Evolutionary conservation across 2,797 vertebrate genomes (phyloP), one percentile per base, ranked within the genome.

Genomic region (Protosalanx chinensis): DNA sequence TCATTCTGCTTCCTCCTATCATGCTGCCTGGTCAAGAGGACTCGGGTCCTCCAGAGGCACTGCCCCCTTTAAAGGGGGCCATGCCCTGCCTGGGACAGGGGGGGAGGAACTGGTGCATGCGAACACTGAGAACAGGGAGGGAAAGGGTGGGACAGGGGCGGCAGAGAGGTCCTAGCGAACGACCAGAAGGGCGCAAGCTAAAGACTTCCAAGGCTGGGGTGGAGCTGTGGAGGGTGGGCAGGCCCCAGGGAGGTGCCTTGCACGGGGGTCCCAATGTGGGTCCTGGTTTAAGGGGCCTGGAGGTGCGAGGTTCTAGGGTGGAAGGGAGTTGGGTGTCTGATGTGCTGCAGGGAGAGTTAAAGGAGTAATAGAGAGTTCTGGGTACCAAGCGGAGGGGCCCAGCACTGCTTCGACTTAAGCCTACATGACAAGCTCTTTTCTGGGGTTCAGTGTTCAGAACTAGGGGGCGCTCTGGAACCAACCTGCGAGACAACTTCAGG

Each of bases 201-300:
- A 81, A 74, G 29, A 84, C 67, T 57, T 83, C 67, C 46, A 90
- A 46, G 2, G 70, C 70, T 3, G 87, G 82, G 35, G 87, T 83
- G 4, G 77, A 79, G 58, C 72, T 73, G 16, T 1, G 67, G 3
- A 81, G 68, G 1, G 82, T 71, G 4, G 83, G 80, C 71, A 78
- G 67, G 35, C 59, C 69, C 30, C 6, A 37, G 2, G 41, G 20
- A 18, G 68, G 69, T 41, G 72, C 76, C 61, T 58, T 80, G 56
- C 70, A 59, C 13, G 62, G 76, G 2, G 72, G 23, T 30, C 78
- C 73, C 29, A 41, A 67, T 2, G 65, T 64, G 10, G 57, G 63
- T 49, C 61, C 73, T 2, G 76, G 74, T 49, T 76, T 66, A 30
- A 70, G 62, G 30, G 69, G 71, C 76, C 71, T 78, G 69, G 76